A percentile compares a stretch with the other conserved stretches of the same genome.
Evolutionary conservation across 2,113 vertebrate species (phyloP).

Genomic region (Strix uralensis): DNA sequence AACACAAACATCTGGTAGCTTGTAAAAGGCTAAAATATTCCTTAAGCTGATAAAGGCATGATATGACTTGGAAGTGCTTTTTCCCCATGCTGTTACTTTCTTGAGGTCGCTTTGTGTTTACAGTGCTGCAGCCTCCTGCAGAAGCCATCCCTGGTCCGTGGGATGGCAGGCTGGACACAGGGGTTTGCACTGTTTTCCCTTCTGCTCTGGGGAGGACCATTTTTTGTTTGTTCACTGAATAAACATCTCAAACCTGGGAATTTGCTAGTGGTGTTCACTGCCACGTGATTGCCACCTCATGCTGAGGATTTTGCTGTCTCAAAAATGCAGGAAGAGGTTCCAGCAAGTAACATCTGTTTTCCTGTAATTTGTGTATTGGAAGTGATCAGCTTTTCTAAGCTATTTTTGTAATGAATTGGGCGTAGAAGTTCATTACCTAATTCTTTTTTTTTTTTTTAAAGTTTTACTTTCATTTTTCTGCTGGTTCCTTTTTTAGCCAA

Average conservation of each 20-base stretch:
- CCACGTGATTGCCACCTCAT: accelerated
- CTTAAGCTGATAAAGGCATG: not conserved
- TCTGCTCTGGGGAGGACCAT: not conserved
- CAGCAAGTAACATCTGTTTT: not conserved
- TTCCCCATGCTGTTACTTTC: not conserved
- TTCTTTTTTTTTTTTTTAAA: not conserved
- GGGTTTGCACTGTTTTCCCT: not conserved
- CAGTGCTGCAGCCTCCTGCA: accelerated
- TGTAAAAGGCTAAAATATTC: not conserved
- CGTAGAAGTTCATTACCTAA: not conserved
- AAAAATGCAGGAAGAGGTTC: not conserved
- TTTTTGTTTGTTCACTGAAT: not conserved
- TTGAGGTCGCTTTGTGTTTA: not conserved
- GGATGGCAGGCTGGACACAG: not conserved
- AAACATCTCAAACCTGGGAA: not conserved
- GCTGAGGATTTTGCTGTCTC: not conserved
- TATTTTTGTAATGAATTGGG: not conserved
- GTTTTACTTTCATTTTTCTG: not conserved
- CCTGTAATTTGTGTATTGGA: not conserved
- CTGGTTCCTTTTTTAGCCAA: not conserved
- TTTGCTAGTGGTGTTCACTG: not conserved
- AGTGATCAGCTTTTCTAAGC: not conserved
- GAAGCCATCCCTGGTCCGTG: accelerated
- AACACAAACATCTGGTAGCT: not conserved
- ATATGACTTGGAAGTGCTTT: not conserved